phyloP scores from a whole-genome alignment of 2,113 vertebrate genomes.

The Hyperoodon ampullatus region DNA sequence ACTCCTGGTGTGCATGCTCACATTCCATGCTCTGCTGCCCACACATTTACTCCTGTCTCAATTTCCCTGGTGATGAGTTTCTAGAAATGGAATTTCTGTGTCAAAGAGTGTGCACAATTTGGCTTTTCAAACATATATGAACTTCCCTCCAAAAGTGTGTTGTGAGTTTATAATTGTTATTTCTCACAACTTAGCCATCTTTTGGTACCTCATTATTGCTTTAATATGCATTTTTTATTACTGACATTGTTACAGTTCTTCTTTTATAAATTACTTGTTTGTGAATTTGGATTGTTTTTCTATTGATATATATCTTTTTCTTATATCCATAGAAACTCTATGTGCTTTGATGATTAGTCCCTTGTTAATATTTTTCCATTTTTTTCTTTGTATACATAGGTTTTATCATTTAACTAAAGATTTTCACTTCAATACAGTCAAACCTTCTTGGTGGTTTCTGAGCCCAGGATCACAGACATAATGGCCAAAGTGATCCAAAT shows the following conservation, averaged over 20 bases:
- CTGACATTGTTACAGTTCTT: background rate
- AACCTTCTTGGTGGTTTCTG: background rate
- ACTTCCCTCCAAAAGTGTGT: background rate
- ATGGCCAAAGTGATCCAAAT: background rate
- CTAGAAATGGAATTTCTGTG: background rate
- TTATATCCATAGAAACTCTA: background rate
- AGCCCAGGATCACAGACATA: background rate
- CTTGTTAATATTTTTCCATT: background rate
- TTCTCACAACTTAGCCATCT: background rate
- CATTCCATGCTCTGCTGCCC: background rate
- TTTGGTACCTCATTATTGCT: background rate
- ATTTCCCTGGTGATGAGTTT: background rate
- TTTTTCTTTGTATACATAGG: background rate
- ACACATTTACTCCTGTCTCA: background rate
- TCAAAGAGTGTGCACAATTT: background rate
- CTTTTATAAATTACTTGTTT: background rate
- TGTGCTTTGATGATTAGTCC: background rate
- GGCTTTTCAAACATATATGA: background rate
- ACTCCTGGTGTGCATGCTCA: accelerated
- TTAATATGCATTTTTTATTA: background rate
- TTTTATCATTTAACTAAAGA: background rate
- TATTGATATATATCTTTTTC: background rate
- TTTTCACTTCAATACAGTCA: background rate
- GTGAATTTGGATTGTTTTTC: background rate
- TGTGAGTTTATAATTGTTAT: background rate